Conservation (phyloP, 1,140 invertebrate genomes). For the Rhysida immarginata region DNA sequence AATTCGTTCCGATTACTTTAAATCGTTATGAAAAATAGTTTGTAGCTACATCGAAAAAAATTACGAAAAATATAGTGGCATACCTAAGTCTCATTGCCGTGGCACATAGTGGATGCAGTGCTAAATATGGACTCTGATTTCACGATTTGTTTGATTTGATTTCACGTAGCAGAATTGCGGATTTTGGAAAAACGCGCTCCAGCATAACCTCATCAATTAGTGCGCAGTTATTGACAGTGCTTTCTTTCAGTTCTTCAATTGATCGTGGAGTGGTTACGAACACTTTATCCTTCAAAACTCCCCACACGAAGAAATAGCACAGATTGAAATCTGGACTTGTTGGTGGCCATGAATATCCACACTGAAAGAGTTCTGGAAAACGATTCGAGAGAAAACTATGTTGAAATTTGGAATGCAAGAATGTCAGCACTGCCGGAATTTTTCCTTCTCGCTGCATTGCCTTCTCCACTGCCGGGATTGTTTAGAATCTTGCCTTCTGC, state of each 20-base stretch:
- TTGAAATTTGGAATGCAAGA: background rate
- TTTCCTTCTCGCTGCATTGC: background rate
- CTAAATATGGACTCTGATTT: background rate
- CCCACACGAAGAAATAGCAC: conserved; percentile 9
- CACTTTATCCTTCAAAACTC: conserved; percentile 7
- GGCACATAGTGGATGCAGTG: background rate
- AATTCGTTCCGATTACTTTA: no score
- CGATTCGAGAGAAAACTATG: background rate
- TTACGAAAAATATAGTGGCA: no score
- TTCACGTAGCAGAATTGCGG: background rate
- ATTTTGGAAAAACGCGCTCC: background rate
- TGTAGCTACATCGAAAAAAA: no score
- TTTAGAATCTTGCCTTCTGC: background rate
- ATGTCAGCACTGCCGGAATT: background rate
- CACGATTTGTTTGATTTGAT: background rate
- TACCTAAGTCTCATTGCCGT: background rate
- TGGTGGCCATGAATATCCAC: conserved; percentile 8
- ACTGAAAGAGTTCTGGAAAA: background rate
- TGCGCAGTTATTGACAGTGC: background rate
- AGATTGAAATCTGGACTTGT: conserved; percentile 10
- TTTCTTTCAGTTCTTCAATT: background rate
- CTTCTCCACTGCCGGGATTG: background rate
- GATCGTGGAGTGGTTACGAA: background rate
- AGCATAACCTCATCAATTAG: background rate
- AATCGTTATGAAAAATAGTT: no score